Base-by-base conservation (phyloP, 2,888 invertebrate species). In the Mythimna albipuncta region DNA sequence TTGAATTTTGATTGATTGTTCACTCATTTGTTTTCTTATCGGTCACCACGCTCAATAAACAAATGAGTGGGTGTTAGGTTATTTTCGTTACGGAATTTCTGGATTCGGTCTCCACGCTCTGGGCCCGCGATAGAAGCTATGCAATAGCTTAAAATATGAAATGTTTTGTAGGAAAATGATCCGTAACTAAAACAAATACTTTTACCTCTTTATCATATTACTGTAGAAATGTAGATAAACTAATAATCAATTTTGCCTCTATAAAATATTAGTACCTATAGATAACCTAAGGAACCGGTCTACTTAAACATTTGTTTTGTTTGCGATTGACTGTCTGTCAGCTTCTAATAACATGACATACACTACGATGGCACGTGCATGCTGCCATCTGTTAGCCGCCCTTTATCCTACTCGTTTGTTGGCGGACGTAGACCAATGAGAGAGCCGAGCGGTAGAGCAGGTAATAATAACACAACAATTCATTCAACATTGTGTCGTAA, bases 311-410 rank as follows among this genome's bases (percentile, higher is more conserved):
- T 21, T 21, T 41, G 32, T 58, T 59, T 52, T 54, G 38, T 35
- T 32, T 73, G 69, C 35, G 26, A n/a, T 38, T 70, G 44, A 55
- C 59, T 19, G 73, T 13, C 16, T 7, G 47, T 47, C 47, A 47
- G 47, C 57, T 61, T 61, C 6, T 61, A 47, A 16, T 47, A 47
- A 16, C 47, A n/a, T 58, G n/a, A 35, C 58, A 38, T 6, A 19
- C 19, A 35, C 13, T 19, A 19, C 6, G 6, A 47, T 47, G 47
- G 6, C 47, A 47, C 47, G 26, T 52, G n/a, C 41, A 19, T n/a
- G 11, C 38, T n/a, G 47, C 47, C 47, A 70, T 70, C 38, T 70
- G 70, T 7, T 32, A 32, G 7, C n/a, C 69, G 54, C 54, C 13
- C 16, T 44, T 32, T 54, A 38, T 47, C 11, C 11, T 38, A 66